Conservation (phyloP, 2,113 vertebrate species). For the Atherinomorus stipes region DNA sequence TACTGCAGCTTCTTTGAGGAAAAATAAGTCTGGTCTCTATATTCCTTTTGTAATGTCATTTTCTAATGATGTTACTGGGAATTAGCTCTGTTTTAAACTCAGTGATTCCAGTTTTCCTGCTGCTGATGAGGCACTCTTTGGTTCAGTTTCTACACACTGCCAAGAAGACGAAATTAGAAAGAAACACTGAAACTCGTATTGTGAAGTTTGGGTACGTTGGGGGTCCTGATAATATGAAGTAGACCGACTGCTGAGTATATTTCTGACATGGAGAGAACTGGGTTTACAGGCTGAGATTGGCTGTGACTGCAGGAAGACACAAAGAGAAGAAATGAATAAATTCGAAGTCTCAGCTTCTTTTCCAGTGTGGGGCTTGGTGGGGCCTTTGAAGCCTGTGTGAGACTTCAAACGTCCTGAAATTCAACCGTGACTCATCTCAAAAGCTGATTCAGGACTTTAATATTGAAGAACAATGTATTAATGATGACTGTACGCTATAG, state of each 20-base stretch:
- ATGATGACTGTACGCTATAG: slow-evolving; percentile 15
- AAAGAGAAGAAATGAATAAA: slow-evolving; percentile 32
- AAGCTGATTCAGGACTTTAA: slow-evolving; percentile 8
- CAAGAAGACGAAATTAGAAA: slow-evolving; percentile 17
- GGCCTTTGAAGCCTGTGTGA: slow-evolving; percentile 16
- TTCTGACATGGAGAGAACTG: slow-evolving; percentile 28
- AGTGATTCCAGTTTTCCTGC: slow-evolving; percentile 24
- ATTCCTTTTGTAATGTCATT: slow-evolving; percentile 9
- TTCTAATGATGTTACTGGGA: slow-evolving; percentile 18
- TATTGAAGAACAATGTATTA: slow-evolving; percentile 5
- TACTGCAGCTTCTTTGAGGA: not conserved
- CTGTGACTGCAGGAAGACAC: slow-evolving; percentile 32
- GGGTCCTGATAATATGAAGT: not conserved
- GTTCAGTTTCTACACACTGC: slow-evolving; percentile 23
- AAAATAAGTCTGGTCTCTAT: slow-evolving; percentile 6
- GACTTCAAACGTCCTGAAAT: slow-evolving; percentile 20
- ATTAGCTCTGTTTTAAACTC: slow-evolving; percentile 43
- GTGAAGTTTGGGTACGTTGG: slow-evolving; percentile 5
- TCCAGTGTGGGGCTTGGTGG: slow-evolving; percentile 7
- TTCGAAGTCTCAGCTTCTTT: slow-evolving; percentile 27
- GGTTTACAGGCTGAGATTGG: slow-evolving; percentile 36
- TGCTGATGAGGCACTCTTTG: slow-evolving; percentile 25
- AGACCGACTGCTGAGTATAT: slow-evolving; percentile 34
- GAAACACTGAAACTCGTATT: slow-evolving; percentile 27
- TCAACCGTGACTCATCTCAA: slow-evolving; percentile 1